Evolutionary conservation across 2,888 invertebrate genomes (phyloP), one percentile per base, ranked within the genome.

Genomic region (Antheraea yamamai): DNA sequence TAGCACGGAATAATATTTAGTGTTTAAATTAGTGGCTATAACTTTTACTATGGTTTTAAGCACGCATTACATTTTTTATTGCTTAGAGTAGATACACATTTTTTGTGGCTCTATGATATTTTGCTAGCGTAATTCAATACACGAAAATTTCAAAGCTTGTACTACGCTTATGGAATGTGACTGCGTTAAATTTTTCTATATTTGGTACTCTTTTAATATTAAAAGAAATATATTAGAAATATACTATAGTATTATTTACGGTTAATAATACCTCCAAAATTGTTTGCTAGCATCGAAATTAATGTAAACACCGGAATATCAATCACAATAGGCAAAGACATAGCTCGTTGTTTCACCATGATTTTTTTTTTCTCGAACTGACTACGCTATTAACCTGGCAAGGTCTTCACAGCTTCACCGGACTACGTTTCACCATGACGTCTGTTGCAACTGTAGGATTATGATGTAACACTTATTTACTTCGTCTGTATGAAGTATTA

Each of bases 61-160:
- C 64, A 66, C 64, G 64, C 64, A 66, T 66, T 30, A 66, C 64
- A 66, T 66, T 66, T n/a, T 30, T 66, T 16, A 26, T 66, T 66
- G 64, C 64, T 66, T 30, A 30, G 16, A 66, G 16, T 66, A 66
- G 30, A 39, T 39, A 70, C 70, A 70, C 39, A n/a, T 70, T 20
- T 39, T 39, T 39, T 39, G 30, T 23, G 14, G 51, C 16, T n/a
- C 23, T 64, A 18, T 61, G 30, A 39, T 70, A n/a, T 39, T 39
- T 39, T 70, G 70, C 70, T 70, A 70, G 70, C 39, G 35, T 39
- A 70, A 70, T 39, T 70, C 20, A 39, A 39, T 39, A 39, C 64
- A 39, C 39, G 23, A 70, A 39, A 70, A 39, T 39, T 70, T 70
- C 10, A 70, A 70, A 35, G 70, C 70, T 70, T 70, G 39, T 47